phyloP scores from a whole-genome alignment of 1,140 invertebrate species.

The Cotesia glomerata region DNA sequence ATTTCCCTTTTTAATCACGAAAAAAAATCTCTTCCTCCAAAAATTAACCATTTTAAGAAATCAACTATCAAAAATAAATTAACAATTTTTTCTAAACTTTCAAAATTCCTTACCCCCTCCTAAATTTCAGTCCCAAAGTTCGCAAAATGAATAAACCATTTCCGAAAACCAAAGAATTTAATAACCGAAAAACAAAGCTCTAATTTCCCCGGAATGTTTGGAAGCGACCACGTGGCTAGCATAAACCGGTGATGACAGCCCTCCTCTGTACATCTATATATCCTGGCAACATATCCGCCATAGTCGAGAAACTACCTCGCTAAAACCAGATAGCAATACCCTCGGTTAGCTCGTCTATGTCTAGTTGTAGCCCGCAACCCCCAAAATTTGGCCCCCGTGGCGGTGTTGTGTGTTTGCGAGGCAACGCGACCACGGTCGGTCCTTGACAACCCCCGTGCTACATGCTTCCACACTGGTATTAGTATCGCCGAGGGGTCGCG shows the following conservation, averaged over 20 bases:
- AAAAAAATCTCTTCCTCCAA: no score
- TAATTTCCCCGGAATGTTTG: conserved; percentile 1
- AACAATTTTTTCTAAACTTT: no score
- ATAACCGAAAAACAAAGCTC: not conserved
- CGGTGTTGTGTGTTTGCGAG: conserved; percentile 23
- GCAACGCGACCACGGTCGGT: conserved; percentile 18
- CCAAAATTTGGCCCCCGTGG: conserved; percentile 38
- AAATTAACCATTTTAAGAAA: no score
- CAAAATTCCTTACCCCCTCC: no score
- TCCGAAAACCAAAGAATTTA: not conserved
- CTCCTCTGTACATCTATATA: no score
- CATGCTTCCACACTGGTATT: not conserved
- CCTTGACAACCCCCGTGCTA: not conserved
- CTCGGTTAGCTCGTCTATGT: no score
- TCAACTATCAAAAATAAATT: no score
- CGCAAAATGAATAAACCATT: not conserved
- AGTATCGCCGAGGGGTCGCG: conserved; percentile 17
- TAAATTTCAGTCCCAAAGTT: not conserved
- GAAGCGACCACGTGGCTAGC: not conserved
- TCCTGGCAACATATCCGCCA: not conserved
- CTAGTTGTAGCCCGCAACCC: conserved; percentile 21
- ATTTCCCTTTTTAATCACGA: no score
- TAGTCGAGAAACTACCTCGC: not conserved
- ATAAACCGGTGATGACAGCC: not conserved
- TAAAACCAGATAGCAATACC: not conserved